These are phyloP conservation scores for Sapajus apella DNA, from an alignment of 2,113 vertebrate genomes.

Conservation along the genomic window DNA sequence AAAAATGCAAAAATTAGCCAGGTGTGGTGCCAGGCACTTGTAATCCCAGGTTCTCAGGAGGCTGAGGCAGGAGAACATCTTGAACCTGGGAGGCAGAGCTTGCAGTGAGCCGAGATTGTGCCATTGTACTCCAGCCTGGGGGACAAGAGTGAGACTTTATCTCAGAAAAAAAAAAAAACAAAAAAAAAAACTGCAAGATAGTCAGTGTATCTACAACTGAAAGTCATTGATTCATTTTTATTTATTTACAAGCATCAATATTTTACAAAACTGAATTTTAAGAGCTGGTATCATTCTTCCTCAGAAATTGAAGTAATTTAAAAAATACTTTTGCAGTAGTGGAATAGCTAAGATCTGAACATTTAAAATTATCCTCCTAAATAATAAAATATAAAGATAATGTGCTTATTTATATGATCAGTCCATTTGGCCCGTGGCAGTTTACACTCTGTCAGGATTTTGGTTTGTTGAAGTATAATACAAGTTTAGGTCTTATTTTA, in stretches of 20 bases:
- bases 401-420: not conserved
- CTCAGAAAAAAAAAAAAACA: too few species aligned
- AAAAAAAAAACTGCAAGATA: not conserved
- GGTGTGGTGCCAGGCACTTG: too few species aligned
- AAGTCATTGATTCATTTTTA: not conserved
- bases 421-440: not conserved
- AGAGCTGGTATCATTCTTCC: not conserved
- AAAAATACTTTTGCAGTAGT: not conserved
- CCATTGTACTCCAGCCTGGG: too few species aligned
- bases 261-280: conserved; percentile 22
- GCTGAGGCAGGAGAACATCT: too few species aligned
- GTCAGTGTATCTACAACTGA: not conserved
- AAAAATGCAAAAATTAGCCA: too few species aligned
- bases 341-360: not conserved
- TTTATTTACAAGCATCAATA: not conserved
- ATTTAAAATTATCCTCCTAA: not conserved
- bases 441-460: not conserved
- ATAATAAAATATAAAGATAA: not conserved
- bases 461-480: not conserved
- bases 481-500: not conserved
- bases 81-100: too few species aligned
- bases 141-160: too few species aligned
- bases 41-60: too few species aligned
- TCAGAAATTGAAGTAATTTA: not conserved
- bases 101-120: too few species aligned